Evolutionary conservation across 2,113 vertebrate species (phyloP), one percentile per base, ranked within the genome.

Genomic region (Trematocara nigrifrons): DNA sequence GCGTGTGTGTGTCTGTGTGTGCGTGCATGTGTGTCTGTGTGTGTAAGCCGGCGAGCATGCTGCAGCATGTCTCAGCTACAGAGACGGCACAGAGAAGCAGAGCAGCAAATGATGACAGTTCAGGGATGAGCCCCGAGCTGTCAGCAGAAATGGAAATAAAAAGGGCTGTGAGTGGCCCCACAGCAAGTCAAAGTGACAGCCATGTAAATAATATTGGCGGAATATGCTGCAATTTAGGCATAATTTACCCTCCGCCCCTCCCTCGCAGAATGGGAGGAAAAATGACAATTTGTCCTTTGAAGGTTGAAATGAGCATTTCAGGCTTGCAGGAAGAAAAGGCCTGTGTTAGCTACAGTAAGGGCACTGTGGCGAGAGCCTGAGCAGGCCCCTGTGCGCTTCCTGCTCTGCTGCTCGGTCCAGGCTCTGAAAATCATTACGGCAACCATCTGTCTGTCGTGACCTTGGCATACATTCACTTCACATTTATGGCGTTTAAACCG

Each of bases 101-200:
- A 90, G 61, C 86, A 49, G 91, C 82, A 84, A 89, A 91, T 92
- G 47, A 91, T 86, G 88, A 84, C 74, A 81, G 92, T 93, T 93
- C 88, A 89, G 87, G 81, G 92, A 93, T 91, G 87, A 93, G 90
- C 87, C 88, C 88, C n/a, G 81, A 92, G 91, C 90, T 92, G 94
- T 94, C 93, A 95, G 91, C 90, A 83, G 45, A 94, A 94, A 87
- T 81, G 89, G 87, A 92, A 94, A 91, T 89, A 86, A 93, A 93
- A 91, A 83, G 87, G 64, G 77, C 74, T 90, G 79, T 83, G 89
- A 94, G 85, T 52, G 74, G 85, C 86, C 84, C 83, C 84, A 49
- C 71, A 66, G 76, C 91, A 83, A 89, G 89, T 90, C 83, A 71
- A 87, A 89, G 82, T 90, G 92, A 93, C 94, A 94, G 89, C 92